These are phyloP conservation scores for Merluccius polli DNA, from an alignment of 2,797 vertebrate species.

Conservation along the genomic window DNA sequence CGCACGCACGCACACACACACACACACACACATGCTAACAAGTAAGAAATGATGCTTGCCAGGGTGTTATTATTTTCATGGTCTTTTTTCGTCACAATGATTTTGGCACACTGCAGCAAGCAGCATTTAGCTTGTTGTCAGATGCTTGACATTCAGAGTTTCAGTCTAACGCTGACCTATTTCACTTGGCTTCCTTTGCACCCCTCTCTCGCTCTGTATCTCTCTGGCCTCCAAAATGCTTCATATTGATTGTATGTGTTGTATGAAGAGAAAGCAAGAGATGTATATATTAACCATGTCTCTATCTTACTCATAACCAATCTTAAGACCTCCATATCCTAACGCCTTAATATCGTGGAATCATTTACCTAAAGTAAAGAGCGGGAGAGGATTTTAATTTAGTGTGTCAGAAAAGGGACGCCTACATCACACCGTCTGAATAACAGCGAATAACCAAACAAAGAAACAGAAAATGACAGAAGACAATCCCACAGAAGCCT, in stretches of 20 bases:
- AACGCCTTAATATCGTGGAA: neutral
- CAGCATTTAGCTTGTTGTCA: neutral
- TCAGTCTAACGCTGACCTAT: neutral
- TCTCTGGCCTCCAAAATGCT: neutral
- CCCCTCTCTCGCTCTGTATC: neutral
- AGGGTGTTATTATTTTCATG: neutral
- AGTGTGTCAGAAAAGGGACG: neutral
- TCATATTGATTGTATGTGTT: neutral
- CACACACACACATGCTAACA: neutral
- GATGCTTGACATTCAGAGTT: conserved; percentile 2
- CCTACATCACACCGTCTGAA: neutral
- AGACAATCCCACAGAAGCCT: neutral
- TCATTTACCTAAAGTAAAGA: neutral
- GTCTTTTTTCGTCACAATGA: neutral
- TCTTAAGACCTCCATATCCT: neutral
- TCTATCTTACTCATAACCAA: too few relatives aligned
- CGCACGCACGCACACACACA: too few relatives aligned
- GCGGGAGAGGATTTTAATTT: neutral
- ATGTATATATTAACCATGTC: too few relatives aligned
- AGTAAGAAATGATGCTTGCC: neutral
- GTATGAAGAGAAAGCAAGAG: too few relatives aligned
- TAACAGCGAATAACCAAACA: neutral
- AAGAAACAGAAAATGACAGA: neutral
- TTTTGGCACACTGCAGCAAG: conserved; percentile 4
- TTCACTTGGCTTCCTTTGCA: neutral